These are phyloP conservation scores for Piprites chloris DNA, from an alignment of 2,113 vertebrate species.

Conservation along the genomic window DNA sequence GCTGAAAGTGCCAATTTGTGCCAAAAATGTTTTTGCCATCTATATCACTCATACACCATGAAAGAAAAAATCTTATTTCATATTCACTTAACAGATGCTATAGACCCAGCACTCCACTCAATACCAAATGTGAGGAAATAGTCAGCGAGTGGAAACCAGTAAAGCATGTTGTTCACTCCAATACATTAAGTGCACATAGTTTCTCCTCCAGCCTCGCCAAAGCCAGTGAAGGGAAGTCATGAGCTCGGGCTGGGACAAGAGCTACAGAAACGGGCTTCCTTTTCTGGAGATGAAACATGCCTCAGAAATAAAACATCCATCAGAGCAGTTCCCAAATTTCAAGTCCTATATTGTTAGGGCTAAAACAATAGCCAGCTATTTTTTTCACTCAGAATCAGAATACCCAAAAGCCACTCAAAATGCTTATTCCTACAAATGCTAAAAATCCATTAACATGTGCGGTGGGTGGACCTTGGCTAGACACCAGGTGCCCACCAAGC, in stretches of 20 bases:
- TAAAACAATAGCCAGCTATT: neutral
- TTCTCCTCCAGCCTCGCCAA: neutral
- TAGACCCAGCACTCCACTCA: neutral
- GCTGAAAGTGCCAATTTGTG: neutral
- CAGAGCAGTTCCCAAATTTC: neutral
- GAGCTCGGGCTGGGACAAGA: neutral
- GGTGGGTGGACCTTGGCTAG: neutral
- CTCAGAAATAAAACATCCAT: neutral
- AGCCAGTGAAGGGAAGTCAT: neutral
- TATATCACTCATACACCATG: neutral
- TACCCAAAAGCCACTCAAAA: neutral
- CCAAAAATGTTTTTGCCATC: neutral
- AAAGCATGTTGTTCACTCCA: neutral
- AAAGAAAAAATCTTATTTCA: neutral
- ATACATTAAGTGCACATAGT: neutral
- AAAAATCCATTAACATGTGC: neutral
- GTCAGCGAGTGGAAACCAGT: neutral
- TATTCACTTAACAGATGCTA: neutral
- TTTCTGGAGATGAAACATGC: neutral
- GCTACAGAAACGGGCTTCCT: neutral
- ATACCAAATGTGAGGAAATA: neutral
- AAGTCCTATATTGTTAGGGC: neutral
- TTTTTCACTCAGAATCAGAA: neutral
- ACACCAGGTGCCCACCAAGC: neutral
- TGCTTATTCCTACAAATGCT: neutral